Evolutionary conservation across 2,797 vertebrate genomes (phyloP).

Genomic region (Tapera naevia): DNA sequence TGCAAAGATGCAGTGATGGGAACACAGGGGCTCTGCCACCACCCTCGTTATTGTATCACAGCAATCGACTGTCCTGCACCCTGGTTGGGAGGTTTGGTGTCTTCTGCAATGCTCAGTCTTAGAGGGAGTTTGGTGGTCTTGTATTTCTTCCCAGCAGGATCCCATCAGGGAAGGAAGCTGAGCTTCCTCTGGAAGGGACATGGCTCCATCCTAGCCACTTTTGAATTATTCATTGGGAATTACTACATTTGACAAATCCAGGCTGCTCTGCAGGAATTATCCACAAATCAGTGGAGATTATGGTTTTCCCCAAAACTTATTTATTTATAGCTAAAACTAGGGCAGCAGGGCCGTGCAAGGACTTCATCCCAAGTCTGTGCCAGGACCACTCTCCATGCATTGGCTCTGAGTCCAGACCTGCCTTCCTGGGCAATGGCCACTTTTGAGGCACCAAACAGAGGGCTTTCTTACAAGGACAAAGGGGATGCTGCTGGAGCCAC

Average conservation of each 20-base stretch:
- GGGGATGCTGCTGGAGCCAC: background rate
- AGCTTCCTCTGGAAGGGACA: background rate
- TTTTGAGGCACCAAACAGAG: background rate
- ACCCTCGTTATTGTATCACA: no score
- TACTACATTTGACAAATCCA: background rate
- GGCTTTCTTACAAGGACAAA: background rate
- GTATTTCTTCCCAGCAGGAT: background rate
- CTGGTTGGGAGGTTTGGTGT: background rate
- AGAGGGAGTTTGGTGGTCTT: background rate
- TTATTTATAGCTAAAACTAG: background rate
- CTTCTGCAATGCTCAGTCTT: background rate
- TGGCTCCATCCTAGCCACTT: background rate
- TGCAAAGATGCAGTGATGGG: background rate
- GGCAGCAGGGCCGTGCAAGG: accelerated
- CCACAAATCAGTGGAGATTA: background rate
- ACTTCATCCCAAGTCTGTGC: background rate
- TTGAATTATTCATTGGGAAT: background rate
- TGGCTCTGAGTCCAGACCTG: background rate
- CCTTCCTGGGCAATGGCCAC: background rate
- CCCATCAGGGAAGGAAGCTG: background rate
- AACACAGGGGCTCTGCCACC: background rate
- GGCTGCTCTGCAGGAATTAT: background rate
- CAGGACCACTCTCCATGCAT: background rate
- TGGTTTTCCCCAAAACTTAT: background rate
- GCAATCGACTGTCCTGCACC: background rate